Evolutionary conservation across 2,797 vertebrate genomes (phyloP).

Genomic region (Psittacula derbiana): DNA sequence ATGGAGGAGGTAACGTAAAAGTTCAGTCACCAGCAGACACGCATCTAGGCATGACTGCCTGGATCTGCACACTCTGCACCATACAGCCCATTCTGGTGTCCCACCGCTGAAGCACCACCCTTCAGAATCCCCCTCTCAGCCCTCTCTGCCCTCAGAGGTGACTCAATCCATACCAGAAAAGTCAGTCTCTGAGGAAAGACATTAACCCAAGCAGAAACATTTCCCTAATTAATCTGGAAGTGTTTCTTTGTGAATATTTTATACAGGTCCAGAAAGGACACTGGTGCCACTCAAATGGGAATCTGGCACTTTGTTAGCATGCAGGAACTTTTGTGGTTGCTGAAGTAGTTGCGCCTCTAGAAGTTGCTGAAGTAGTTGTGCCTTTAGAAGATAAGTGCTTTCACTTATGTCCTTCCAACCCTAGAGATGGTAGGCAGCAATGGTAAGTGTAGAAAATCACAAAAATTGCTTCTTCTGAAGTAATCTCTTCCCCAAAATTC

Average conservation of each 20-base stretch:
- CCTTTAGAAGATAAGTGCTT: neutral
- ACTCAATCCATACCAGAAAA: neutral
- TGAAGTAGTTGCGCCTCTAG: neutral
- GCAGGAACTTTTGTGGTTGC: neutral
- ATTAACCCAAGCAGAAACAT: neutral
- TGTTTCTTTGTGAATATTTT: neutral
- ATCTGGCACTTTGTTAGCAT: neutral
- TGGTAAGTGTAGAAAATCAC: neutral
- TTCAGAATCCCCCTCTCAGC: neutral
- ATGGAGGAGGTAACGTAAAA: neutral
- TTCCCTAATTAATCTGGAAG: neutral
- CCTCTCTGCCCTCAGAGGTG: rapidly evolving
- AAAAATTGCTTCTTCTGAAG: neutral
- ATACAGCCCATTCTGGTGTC: neutral
- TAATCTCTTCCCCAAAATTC: neutral
- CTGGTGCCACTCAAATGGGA: neutral
- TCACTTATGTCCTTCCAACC: neutral
- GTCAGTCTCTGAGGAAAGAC: neutral
- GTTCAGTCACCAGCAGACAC: neutral
- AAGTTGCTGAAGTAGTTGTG: neutral
- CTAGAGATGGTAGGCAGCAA: neutral
- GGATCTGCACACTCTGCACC: neutral
- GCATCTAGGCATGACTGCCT: neutral
- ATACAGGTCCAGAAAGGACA: neutral
- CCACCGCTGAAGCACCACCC: neutral